These are phyloP conservation scores for Micrastur ruficollis DNA, from an alignment of 2,797 vertebrate species.

Conservation along the genomic window DNA sequence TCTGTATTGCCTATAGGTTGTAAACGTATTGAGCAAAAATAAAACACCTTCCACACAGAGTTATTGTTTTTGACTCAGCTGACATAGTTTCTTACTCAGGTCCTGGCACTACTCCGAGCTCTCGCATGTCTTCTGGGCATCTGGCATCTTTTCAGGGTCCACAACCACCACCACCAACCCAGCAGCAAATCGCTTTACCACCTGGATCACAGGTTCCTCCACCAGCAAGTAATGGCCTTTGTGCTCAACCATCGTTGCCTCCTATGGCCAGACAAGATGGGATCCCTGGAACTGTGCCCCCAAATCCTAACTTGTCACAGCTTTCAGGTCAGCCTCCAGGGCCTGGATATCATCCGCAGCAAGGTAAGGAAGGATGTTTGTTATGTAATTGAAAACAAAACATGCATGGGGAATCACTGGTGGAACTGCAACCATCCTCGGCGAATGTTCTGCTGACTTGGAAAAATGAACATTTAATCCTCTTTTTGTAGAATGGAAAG, in stretches of 20 bases:
- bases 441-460: not conserved
- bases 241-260: conserved; percentile 62
- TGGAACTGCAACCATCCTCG: not conserved
- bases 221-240: conserved; percentile 67
- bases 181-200: conserved; percentile 65
- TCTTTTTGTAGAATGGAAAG: not conserved
- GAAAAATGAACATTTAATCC: not conserved
- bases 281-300: conserved; percentile 72
- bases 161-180: conserved; percentile 62
- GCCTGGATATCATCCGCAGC: conserved; percentile 70
- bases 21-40: not conserved
- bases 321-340: conserved; percentile 72
- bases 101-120: conserved; percentile 62
- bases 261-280: conserved; percentile 70
- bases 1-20: rapidly evolving
- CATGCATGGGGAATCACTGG: not conserved
- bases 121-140: conserved; percentile 66
- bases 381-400: not conserved
- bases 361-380: conserved; percentile 50
- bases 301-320: conserved; percentile 77
- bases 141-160: conserved; percentile 71
- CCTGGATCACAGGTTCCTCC: conserved; percentile 76
- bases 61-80: not conserved
- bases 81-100: conserved; percentile 52
- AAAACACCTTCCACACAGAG: not conserved